Evolutionary conservation across 2,113 vertebrate genomes (phyloP).

Genomic region (Raja brachyura): DNA sequence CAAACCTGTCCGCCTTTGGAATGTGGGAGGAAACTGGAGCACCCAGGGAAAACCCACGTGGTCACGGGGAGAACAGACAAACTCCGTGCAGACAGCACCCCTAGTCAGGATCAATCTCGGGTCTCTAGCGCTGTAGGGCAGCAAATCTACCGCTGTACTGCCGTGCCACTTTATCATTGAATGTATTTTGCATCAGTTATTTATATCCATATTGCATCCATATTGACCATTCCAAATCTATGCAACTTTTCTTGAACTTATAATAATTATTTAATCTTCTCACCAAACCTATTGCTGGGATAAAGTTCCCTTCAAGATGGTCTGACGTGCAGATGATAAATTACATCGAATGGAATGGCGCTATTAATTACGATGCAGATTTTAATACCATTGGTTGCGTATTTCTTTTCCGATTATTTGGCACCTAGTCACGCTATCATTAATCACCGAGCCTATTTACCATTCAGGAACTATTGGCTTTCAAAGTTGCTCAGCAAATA

Average conservation of each 20-base stretch:
- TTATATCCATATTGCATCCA: background rate
- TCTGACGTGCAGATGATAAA: background rate
- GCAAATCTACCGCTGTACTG: too few species aligned
- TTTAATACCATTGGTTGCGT: background rate
- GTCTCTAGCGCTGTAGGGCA: too few species aligned
- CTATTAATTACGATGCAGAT: background rate
- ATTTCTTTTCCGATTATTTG: background rate
- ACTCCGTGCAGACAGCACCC: too few species aligned
- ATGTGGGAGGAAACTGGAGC: too few species aligned
- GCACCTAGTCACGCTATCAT: background rate
- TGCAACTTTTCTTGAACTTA: background rate
- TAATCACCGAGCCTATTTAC: background rate
- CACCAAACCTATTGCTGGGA: background rate
- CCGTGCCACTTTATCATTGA: too few species aligned
- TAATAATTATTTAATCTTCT: background rate
- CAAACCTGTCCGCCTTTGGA: too few species aligned
- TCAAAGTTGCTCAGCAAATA: background rate
- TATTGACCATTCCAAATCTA: background rate
- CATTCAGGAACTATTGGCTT: background rate
- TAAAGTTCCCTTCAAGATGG: background rate
- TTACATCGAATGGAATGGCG: background rate
- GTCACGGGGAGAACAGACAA: too few species aligned
- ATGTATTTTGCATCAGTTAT: background rate
- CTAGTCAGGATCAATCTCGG: too few species aligned
- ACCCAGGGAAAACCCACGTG: too few species aligned